A percentile compares a stretch with the other conserved stretches of the same genome.
These are phyloP conservation scores for Geopemphigus sp. DNA, from an alignment of 1,140 invertebrate genomes.

Conservation along the genomic window DNA sequence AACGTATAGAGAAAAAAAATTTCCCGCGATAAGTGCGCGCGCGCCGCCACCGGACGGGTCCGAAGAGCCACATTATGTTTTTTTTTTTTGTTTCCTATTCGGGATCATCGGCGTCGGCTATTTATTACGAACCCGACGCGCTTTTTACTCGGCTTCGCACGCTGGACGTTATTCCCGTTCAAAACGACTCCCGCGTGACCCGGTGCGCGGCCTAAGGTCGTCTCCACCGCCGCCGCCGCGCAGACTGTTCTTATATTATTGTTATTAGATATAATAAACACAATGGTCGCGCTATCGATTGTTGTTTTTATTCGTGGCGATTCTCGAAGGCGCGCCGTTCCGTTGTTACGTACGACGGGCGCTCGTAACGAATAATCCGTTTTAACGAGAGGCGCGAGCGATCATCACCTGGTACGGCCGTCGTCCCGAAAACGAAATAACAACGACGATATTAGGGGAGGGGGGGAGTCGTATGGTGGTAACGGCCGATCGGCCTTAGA, in stretches of 20 bases:
- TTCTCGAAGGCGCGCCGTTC: neutral
- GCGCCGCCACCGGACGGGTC: constrained; percentile 8
- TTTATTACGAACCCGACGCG: no score
- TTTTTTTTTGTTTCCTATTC: no score
- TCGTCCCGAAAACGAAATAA: no score
- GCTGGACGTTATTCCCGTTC: constrained; percentile 4
- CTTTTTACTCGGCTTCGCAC: no score
- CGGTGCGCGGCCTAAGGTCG: neutral
- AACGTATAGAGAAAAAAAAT: neutral
- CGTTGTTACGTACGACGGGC: neutral
- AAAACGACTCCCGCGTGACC: neutral
- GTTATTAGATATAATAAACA: neutral
- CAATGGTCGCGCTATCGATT: neutral
- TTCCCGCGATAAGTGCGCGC: neutral
- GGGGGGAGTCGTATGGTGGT: no score
- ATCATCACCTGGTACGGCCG: no score
- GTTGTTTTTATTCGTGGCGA: constrained; percentile 5
- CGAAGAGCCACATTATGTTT: constrained; percentile 2
- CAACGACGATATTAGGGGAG: no score
- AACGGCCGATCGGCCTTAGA: no score
- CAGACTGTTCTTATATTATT: neutral
- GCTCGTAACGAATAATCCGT: no score
- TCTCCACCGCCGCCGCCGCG: neutral
- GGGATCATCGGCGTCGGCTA: neutral
- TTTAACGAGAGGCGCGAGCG: no score